A percentile compares a stretch with the other conserved stretches of the same genome.
Conservation (phyloP, 2,797 vertebrate genomes). For the Chelonia mydas region DNA sequence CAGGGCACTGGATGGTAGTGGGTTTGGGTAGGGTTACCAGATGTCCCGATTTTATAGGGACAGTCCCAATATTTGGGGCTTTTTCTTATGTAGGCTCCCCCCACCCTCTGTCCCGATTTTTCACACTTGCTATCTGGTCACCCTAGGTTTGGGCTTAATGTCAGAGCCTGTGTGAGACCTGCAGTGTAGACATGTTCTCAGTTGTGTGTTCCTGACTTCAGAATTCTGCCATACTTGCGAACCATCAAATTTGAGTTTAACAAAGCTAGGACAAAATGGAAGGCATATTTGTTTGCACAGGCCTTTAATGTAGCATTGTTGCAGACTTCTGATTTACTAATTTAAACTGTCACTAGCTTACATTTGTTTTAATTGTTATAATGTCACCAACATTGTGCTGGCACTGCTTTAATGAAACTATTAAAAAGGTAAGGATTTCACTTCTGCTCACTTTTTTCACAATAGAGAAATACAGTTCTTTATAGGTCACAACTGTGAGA, state of each 20-base stretch:
- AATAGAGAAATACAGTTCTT: background rate
- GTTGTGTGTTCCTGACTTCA: background rate
- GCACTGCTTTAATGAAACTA: background rate
- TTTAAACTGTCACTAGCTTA: background rate
- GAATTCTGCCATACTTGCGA: background rate
- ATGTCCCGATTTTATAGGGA: too few species aligned
- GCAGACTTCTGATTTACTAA: background rate
- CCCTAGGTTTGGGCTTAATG: background rate
- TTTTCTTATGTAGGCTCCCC: too few species aligned
- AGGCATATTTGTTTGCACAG: background rate
- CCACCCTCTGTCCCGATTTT: too few species aligned
- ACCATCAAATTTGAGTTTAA: background rate
- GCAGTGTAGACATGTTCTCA: background rate
- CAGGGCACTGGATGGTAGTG: background rate
- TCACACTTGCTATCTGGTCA: too few species aligned
- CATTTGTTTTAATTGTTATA: background rate
- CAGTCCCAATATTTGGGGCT: too few species aligned
- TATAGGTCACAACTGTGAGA: background rate
- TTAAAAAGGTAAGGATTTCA: background rate
- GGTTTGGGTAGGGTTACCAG: too few species aligned
- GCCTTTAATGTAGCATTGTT: background rate
- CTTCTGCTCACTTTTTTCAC: background rate
- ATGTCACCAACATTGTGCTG: background rate
- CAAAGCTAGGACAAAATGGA: background rate
- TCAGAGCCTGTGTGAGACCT: background rate